A percentile compares a stretch with the other conserved stretches of the same genome.
phyloP scores from a whole-genome alignment of 2,797 vertebrate species.

The Taenioides sp. region DNA sequence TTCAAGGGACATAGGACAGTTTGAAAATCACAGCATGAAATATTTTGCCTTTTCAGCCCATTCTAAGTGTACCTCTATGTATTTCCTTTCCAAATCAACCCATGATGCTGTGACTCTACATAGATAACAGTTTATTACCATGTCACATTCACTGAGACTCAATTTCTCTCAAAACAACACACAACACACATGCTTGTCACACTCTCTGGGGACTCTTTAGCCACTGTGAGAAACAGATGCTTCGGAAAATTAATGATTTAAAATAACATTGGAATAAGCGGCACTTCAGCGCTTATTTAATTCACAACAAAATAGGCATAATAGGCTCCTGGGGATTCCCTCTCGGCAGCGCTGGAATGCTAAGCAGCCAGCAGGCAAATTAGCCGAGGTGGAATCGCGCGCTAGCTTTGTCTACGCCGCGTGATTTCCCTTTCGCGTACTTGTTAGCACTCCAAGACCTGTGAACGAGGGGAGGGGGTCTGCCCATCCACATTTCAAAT shows the following conservation, averaged over 20 bases:
- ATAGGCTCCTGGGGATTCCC: constrained; percentile 82
- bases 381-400: constrained; percentile 69
- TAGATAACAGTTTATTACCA: constrained; percentile 11
- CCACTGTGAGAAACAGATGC: constrained; percentile 69
- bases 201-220: constrained; percentile 69
- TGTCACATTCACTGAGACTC: constrained; percentile 20
- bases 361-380: constrained; percentile 80
- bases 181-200: constrained; percentile 36
- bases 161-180: constrained; percentile 44
- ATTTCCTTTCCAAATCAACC: constrained; percentile 24
- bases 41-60: background rate
- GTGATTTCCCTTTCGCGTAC: constrained; percentile 62
- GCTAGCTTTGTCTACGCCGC: constrained; percentile 63
- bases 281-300: constrained; percentile 79
- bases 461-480: constrained; percentile 8
- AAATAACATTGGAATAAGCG: constrained; percentile 77
- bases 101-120: constrained; percentile 18
- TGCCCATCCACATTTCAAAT: constrained; percentile 56
- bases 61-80: background rate
- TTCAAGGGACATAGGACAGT: background rate
- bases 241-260: constrained; percentile 78
- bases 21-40: background rate
- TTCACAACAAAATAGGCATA: constrained; percentile 83
- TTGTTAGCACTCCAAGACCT: constrained; percentile 64
- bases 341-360: constrained; percentile 73